Evolutionary conservation across 2,888 invertebrate species (phyloP), one percentile per base, ranked within the genome.

Genomic region (Pardosa pseudoannulata): DNA sequence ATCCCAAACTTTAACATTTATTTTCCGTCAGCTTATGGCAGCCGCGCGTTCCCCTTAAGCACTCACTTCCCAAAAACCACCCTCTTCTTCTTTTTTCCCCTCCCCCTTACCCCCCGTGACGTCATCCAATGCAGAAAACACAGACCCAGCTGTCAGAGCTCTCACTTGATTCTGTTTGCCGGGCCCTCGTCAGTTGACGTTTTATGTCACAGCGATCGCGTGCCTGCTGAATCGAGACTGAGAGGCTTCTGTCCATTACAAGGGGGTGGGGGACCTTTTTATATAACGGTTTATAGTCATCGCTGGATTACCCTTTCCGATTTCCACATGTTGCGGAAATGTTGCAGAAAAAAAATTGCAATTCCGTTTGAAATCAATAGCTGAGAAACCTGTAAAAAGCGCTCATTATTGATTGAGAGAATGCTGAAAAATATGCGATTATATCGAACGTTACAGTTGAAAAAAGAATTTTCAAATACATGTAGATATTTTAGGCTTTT

Each of bases 191-290:
- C 19, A 56, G 56, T 11, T 56, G 56, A 56, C 23, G 56, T 56
- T 56, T 56, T 23, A 23, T 56, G 56, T 56, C 56, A 56, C 56
- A 56, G 23, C 56, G 5, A 56, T 56, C 56, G 23, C 5, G 23
- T 56, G 56, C 56, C 56, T 5, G 56, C 23, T 56, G 56, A 56
- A 56, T 56, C 56, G 56, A 56, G 23, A 56, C 56, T 46, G 23
- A 56, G 56, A 23, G 56, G 56, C 56, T 56, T 56, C 56, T 16
- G 56, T 3, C 7, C 56, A 56, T 56, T 46, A 16, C 56, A 23
- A 5, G 56, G 56, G 23, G 19, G 23, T 19, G 56, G 16, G 46
- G 11, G 16, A n/a, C n/a, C n/a, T n/a, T n/a, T n/a, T n/a, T n/a
- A n/a, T n/a, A n/a, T 23, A 56, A 56, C 56, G 23, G 56, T 56